Conservation (phyloP, 2,113 vertebrate species). For the chimpanzee (Pan troglodytes) region DNA sequence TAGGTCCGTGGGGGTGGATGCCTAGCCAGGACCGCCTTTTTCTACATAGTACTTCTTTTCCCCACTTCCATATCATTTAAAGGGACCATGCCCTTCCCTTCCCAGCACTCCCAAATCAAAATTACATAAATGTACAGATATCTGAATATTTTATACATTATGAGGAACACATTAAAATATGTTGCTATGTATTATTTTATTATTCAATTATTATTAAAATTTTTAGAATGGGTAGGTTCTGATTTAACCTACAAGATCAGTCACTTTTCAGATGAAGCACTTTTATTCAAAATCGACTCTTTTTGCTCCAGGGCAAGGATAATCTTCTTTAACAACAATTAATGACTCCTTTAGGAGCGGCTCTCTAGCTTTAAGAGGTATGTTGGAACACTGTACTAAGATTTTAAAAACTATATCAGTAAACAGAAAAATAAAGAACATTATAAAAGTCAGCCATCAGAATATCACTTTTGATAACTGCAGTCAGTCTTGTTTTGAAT, state of each 20-base stretch:
- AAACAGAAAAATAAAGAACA: background rate
- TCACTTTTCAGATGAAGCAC: constrained; percentile 21
- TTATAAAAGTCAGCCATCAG: background rate
- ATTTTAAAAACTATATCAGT: background rate
- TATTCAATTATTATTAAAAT: background rate
- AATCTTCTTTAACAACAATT: constrained; percentile 31
- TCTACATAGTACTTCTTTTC: too few relatives aligned
- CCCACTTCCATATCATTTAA: too few relatives aligned
- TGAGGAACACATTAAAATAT: background rate
- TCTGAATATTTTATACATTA: background rate
- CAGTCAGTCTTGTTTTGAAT: background rate
- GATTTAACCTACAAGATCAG: background rate
- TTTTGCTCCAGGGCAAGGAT: constrained; percentile 14
- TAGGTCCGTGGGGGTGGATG: too few relatives aligned
- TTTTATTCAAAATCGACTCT: constrained; percentile 37
- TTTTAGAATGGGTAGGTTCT: background rate
- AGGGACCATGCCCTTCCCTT: too few relatives aligned
- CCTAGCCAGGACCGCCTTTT: too few relatives aligned
- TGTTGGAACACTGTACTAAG: background rate
- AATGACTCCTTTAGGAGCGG: constrained; percentile 10
- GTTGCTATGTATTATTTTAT: background rate
- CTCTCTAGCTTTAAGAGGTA: background rate
- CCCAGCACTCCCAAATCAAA: background rate
- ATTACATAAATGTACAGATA: background rate
- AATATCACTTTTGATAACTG: background rate